phyloP scores from a whole-genome alignment of 2,113 vertebrate species.

The Piaya cayana region DNA sequence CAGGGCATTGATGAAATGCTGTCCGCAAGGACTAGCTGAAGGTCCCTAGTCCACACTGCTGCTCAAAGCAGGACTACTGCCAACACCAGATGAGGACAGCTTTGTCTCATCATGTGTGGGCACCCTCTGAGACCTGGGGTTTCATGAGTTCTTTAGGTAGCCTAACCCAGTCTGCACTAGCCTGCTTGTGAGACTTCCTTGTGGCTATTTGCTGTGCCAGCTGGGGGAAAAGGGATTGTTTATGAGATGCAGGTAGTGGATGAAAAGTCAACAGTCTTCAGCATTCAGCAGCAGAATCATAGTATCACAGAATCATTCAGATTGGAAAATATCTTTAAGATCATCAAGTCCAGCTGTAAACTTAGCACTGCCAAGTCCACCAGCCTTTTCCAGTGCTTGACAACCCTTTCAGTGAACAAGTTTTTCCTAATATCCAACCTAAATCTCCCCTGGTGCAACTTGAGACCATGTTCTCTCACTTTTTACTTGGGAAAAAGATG shows the following conservation, averaged over 20 bases:
- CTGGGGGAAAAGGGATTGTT: not conserved
- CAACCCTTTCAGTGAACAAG: too few relatives aligned
- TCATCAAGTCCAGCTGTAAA: too few relatives aligned
- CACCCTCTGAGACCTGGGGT: not conserved
- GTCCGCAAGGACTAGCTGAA: not conserved
- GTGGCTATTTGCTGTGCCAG: not conserved
- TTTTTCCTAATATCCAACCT: too few relatives aligned
- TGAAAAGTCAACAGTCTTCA: not conserved
- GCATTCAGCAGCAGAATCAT: not conserved
- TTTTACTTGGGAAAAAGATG: too few relatives aligned
- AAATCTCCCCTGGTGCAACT: too few relatives aligned
- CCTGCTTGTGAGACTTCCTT: not conserved
- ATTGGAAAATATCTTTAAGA: too few relatives aligned
- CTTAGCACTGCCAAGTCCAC: too few relatives aligned
- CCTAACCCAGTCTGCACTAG: not conserved
- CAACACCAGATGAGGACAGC: fast-evolving
- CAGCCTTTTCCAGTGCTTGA: too few relatives aligned
- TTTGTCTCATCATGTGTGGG: not conserved
- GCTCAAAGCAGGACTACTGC: not conserved
- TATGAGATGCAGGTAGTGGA: not conserved
- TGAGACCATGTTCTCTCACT: too few relatives aligned
- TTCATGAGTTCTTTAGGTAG: not conserved
- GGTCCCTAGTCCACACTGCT: fast-evolving
- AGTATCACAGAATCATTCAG: not conserved
- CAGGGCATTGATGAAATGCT: not conserved